Evolutionary conservation across 2,113 vertebrate species (phyloP), one percentile per base, ranked within the genome.

Genomic region (Grammomys surdaster): DNA sequence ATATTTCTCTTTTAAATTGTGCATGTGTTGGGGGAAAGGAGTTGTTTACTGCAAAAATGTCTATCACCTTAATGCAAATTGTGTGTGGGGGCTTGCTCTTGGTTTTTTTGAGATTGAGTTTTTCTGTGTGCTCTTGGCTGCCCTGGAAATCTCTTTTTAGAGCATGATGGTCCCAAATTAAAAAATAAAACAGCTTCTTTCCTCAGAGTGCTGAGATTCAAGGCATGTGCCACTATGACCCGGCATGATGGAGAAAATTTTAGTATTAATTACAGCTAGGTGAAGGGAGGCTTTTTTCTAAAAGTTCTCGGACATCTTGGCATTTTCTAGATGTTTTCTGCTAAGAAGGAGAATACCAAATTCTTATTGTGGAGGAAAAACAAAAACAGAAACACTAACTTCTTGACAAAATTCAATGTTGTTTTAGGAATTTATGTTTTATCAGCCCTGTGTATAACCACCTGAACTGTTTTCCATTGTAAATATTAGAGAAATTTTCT

Each of bases 11-110:
- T 69, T 69, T 51, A 69, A 22, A 46, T 69, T 51, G 46, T 87
- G 5, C 70, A 1, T 67, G 7, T 80, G 3, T 28, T 22, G 51
- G 36, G 24, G 11, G 0, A 0, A n/a, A 2, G 36, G 11, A 14
- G 6, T 54, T 70, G 19, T n/a, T n/a, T n/a, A 54, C 33, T n/a
- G 20, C 46, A n/a, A 69, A 70, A 22, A 48, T 4, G 19, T n/a
- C 33, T 26, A 51, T 48, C 65, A 54, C 31, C 14, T 33, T 33
- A 70, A 14, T n/a, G 40, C 11, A 46, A 40, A 67, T 31, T 12
- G 31, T 31, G 13, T 51, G 51, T 8, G 51, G 9, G 63, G 65
- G 1, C 11, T 43, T 11, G 20, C 9, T 51, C 11, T 51, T 51
- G 6, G 6, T 51, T 51, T 12, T 75, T 73, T 43, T 22, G 36